A percentile compares a stretch with the other conserved stretches of the same genome.
Evolutionary conservation across 1,140 invertebrate species (phyloP).

Genomic region (Stenopsyche tienmushanensis): DNA sequence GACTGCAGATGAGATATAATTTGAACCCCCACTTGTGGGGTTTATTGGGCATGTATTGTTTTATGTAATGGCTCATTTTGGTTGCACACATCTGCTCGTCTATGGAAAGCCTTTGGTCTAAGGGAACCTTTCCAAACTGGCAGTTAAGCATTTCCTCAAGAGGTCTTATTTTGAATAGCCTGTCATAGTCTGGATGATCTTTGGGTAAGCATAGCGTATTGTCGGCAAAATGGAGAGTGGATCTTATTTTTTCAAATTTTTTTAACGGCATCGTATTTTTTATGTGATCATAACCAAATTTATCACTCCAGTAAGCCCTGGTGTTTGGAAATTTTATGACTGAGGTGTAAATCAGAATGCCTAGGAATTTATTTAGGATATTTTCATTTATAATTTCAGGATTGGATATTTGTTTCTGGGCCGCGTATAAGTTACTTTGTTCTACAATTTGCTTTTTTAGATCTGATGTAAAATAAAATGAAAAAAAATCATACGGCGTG

Average conservation of each 20-base stretch:
- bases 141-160: not conserved
- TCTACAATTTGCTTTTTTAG: not conserved
- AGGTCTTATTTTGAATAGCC: not conserved
- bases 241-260: not conserved
- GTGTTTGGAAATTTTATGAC: not conserved
- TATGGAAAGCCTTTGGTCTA: not conserved
- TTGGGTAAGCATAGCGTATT: not conserved
- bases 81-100: conserved; percentile 27
- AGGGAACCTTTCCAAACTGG: not conserved
- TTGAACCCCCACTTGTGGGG: conserved; percentile 49
- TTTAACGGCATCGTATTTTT: not conserved
- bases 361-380: not conserved
- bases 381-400: not conserved
- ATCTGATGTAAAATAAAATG: not conserved
- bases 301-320: not conserved
- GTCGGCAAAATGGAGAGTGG: not conserved
- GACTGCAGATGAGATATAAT: conserved; percentile 45
- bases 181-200: not conserved
- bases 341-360: not conserved
- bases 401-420: not conserved
- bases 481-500: not conserved
- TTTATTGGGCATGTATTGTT: conserved; percentile 45
- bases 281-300: not conserved
- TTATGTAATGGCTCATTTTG: conserved; percentile 44
- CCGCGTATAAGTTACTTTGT: not conserved